Conservation (phyloP, 2,888 invertebrate species). For the Apodemia zela region DNA sequence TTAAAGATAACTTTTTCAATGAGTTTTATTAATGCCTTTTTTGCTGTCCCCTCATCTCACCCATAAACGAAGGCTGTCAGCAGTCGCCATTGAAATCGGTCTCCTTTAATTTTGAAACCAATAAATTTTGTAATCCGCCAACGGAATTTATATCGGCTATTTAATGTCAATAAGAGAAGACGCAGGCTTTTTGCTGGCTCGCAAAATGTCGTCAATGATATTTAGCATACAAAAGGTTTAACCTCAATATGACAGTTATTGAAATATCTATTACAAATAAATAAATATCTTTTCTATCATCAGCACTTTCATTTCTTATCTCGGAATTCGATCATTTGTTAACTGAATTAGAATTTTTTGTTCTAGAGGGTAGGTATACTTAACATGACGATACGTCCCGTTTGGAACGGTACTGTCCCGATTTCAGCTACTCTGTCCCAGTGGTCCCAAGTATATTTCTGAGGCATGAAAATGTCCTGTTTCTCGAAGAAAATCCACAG, state of each 20-base stretch:
- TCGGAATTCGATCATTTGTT: too few species aligned
- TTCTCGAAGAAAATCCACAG: too few species aligned
- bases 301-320: too few species aligned
- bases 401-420: too few species aligned
- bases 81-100: constrained; percentile 74
- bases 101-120: constrained; percentile 76
- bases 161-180: constrained; percentile 69
- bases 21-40: constrained; percentile 50
- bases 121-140: constrained; percentile 78
- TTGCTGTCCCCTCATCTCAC: constrained; percentile 48
- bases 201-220: constrained; percentile 55
- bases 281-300: neutral
- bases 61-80: constrained; percentile 69
- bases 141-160: constrained; percentile 75
- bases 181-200: constrained; percentile 53
- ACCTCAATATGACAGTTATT: constrained; percentile 13
- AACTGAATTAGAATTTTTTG: neutral
- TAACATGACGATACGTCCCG: too few species aligned
- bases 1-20: constrained; percentile 54
- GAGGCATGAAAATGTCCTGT: too few species aligned
- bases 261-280: constrained; percentile 7
- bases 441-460: too few species aligned
- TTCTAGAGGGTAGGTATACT: too few species aligned
- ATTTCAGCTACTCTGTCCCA: too few species aligned
- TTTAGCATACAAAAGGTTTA: constrained; percentile 67